Conservation (phyloP, 92 coral and sea anemone species). For the Heteractis magnifica region DNA sequence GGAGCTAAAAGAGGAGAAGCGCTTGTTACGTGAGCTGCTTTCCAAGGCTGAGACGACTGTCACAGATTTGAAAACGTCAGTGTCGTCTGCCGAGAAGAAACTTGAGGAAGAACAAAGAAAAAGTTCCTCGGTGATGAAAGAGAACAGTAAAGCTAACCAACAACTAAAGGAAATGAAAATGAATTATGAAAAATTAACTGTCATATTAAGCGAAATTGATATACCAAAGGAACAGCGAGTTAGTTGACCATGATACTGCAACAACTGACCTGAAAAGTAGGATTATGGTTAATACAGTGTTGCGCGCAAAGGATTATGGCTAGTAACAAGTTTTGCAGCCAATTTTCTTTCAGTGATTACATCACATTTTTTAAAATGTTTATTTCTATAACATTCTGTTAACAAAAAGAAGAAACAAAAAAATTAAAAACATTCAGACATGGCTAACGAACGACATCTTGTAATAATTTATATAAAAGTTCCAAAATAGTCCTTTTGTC, state of each 20-base stretch:
- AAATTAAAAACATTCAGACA: too few species aligned
- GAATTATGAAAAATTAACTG: slow-evolving; percentile 41
- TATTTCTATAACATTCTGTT: too few species aligned
- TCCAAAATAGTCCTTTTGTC: too few species aligned
- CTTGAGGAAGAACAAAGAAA: slow-evolving; percentile 27
- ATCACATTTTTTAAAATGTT: too few species aligned
- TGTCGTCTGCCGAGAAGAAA: slow-evolving; percentile 27
- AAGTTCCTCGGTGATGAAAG: slow-evolving; percentile 27
- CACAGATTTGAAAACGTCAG: slow-evolving; percentile 37
- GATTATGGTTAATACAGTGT: not conserved
- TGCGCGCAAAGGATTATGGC: not conserved
- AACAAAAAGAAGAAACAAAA: too few species aligned
- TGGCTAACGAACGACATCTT: too few species aligned
- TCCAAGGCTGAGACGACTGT: slow-evolving; percentile 18
- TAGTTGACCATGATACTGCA: slow-evolving; percentile 9
- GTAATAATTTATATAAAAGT: too few species aligned
- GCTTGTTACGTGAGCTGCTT: slow-evolving; percentile 19
- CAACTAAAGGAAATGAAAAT: slow-evolving; percentile 43
- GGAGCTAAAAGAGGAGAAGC: slow-evolving; percentile 37
- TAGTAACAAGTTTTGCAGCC: not conserved
- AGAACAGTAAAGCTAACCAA: slow-evolving; percentile 29
- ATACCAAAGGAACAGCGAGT: slow-evolving; percentile 50
- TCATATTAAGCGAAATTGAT: slow-evolving; percentile 38
- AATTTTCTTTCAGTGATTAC: too few species aligned
- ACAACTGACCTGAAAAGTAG: too few species aligned